These are phyloP conservation scores for Lophura nycthemera DNA, from an alignment of 2,113 vertebrate species.

Conservation along the genomic window DNA sequence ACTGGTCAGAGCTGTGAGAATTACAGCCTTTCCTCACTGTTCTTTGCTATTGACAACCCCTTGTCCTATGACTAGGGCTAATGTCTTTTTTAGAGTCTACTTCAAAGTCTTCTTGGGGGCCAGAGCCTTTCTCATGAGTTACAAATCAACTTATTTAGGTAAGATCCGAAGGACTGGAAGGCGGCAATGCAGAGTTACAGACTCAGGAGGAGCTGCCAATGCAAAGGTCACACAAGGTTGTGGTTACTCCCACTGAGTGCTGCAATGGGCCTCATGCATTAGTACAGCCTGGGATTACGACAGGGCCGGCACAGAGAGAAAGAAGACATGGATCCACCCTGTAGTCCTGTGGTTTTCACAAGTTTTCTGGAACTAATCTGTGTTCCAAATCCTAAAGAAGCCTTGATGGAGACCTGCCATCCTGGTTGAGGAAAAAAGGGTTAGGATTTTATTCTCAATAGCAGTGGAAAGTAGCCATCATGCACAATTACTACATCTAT, in stretches of 20 bases:
- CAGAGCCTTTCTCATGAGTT: not conserved
- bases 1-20: conserved; percentile 17
- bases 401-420: conserved; percentile 1
- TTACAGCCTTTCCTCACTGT: conserved; percentile 12
- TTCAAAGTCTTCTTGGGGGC: not conserved
- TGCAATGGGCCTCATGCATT: not conserved
- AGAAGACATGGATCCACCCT: conserved; percentile 14
- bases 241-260: conserved; percentile 23
- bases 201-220: not conserved
- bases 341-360: not conserved
- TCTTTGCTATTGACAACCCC: not conserved
- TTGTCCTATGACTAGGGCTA: not conserved
- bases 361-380: conserved; percentile 11
- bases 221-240: conserved; percentile 39
- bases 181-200: not conserved
- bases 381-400: conserved; percentile 12
- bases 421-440: not conserved
- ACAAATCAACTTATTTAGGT: conserved; percentile 24
- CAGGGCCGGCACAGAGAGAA: conserved; percentile 14
- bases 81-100: not conserved
- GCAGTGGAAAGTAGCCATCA: not conserved
- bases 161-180: not conserved
- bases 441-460: not conserved
- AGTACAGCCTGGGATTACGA: not conserved
- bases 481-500: not conserved